Conservation (phyloP, 2,113 vertebrate genomes). For the Notarius quadriscutis region DNA sequence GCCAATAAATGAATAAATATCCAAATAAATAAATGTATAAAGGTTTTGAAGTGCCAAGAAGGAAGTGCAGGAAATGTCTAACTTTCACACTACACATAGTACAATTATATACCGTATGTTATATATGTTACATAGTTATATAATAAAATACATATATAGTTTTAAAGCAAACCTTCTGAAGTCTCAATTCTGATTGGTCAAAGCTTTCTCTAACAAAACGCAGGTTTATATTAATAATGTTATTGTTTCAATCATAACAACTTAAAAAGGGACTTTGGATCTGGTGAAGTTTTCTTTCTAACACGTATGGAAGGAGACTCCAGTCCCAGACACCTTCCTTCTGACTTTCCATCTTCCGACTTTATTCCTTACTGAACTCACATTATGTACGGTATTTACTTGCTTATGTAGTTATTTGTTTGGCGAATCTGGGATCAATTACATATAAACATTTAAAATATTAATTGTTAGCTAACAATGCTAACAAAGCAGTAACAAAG, state of each 20-base stretch:
- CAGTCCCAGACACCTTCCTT: not conserved
- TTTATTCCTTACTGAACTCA: not conserved
- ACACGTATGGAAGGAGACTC: not conserved
- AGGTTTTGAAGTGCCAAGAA: not conserved
- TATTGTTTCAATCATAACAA: too few relatives aligned
- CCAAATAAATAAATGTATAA: not conserved
- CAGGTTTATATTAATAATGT: too few relatives aligned
- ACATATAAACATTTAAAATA: not conserved
- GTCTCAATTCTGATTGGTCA: too few relatives aligned
- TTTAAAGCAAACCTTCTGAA: not conserved
- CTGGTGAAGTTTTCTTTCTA: not conserved
- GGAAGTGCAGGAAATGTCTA: not conserved
- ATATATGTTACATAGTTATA: not conserved
- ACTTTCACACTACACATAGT: not conserved
- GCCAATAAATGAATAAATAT: constrained; percentile 3
- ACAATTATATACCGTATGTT: not conserved
- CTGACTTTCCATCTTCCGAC: too few relatives aligned
- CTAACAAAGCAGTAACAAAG: not conserved
- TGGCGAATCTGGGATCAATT: not conserved
- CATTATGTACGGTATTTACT: not conserved
- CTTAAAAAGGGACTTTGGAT: not conserved
- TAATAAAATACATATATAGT: not conserved
- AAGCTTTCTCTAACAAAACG: too few relatives aligned
- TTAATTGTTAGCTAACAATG: not conserved
- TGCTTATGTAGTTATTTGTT: not conserved